Conservation (phyloP, 1,140 invertebrate species). For the Diabrotica undecimpunctata region DNA sequence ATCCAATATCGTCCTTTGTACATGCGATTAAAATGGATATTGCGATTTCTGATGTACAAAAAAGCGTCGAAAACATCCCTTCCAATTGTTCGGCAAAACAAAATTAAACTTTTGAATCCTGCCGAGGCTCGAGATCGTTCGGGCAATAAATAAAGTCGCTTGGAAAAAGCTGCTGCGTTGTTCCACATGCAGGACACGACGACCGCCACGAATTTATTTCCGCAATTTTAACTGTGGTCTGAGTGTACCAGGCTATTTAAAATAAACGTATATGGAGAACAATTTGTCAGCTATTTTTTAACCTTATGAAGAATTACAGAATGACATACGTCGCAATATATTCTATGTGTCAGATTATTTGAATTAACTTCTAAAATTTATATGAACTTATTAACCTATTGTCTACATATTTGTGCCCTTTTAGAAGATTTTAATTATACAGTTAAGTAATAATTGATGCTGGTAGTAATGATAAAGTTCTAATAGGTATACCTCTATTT, state of each 20-base stretch:
- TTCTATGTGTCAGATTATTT: no score
- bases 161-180: conserved; percentile 3
- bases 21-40: conserved; percentile 9
- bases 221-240: conserved; percentile 12
- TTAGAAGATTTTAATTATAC: no score
- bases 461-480: no score
- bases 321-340: no score
- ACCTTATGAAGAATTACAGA: no score
- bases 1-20: conserved; percentile 6
- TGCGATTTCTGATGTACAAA: conserved; percentile 8
- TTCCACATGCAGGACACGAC: conserved; percentile 10
- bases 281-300: no score
- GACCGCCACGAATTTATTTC: conserved; percentile 8
- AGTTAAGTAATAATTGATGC: no score
- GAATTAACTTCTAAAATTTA: no score
- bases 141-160: conserved; percentile 7
- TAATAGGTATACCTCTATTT: no score
- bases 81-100: conserved; percentile 7
- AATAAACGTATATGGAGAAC: no score
- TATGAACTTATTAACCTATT: no score
- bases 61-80: conserved; percentile 4
- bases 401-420: no score
- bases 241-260: background rate
- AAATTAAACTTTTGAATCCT: conserved; percentile 15
- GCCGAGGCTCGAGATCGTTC: background rate